phyloP scores from a whole-genome alignment of 2,113 vertebrate genomes.

The Apteryx mantelli region DNA sequence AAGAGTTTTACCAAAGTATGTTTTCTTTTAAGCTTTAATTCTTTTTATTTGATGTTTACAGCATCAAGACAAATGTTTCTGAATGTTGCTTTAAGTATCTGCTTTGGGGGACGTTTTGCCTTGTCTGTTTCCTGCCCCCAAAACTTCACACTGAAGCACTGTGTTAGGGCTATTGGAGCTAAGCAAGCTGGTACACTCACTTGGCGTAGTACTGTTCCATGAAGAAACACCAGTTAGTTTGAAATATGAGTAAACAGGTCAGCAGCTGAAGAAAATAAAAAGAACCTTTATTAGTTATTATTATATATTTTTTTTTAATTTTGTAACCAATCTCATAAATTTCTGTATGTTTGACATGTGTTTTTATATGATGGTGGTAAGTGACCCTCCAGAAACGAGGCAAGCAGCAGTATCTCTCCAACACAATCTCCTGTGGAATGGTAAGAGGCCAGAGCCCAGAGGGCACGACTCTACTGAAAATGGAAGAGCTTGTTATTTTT shows the following conservation, averaged over 20 bases:
- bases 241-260: background rate
- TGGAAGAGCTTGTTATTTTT: background rate
- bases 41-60: background rate
- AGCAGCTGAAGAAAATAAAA: conserved; percentile 14
- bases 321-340: background rate
- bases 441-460: background rate
- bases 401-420: background rate
- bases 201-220: fast-evolving
- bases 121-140: background rate
- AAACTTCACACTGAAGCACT: background rate
- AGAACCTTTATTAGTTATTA: background rate
- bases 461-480: background rate
- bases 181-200: fast-evolving
- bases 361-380: background rate
- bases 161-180: background rate
- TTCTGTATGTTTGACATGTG: background rate
- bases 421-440: background rate
- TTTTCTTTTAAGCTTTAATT: background rate
- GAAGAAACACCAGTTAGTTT: background rate
- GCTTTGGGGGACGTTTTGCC: background rate
- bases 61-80: background rate
- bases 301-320: background rate
- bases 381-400: background rate
- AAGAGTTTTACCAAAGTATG: background rate
- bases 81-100: background rate